These are phyloP conservation scores for Festucalex cinctus DNA, from an alignment of 2,113 vertebrate species.

Conservation along the genomic window DNA sequence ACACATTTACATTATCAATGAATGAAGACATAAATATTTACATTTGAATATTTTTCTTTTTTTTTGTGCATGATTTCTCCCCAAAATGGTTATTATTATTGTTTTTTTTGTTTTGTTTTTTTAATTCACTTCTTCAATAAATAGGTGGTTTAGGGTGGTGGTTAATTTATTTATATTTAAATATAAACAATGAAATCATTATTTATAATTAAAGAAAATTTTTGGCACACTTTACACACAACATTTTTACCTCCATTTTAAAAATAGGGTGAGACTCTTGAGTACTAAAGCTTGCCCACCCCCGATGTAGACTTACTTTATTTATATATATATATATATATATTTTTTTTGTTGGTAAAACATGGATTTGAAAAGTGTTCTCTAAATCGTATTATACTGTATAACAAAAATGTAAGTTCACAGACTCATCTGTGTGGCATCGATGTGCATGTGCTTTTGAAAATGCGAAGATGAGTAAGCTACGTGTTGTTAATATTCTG, in stretches of 20 bases:
- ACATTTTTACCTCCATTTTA: not conserved
- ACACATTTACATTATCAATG: not conserved
- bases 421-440: conserved; percentile 48
- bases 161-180: not conserved
- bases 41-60: no score
- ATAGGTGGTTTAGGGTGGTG: no score
- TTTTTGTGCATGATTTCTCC: no score
- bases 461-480: conserved; percentile 38
- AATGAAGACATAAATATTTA: no score
- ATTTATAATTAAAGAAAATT: not conserved
- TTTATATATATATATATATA: no score
- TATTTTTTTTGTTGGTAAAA: not conserved
- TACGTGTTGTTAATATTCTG: conserved; percentile 37
- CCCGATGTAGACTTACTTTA: not conserved
- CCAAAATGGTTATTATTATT: no score
- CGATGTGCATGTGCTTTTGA: conserved; percentile 64
- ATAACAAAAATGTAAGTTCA: conserved; percentile 38
- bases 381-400: conserved; percentile 12
- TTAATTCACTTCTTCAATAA: no score
- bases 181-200: not conserved
- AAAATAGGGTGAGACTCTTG: not conserved
- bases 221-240: no score
- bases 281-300: not conserved
- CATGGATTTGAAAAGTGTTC: not conserved
- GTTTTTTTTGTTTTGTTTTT: no score